These are phyloP conservation scores for Turritopsis rubra DNA, from an alignment of 30 jellyfish, hydroid and myxozoan species.

Conservation along the genomic window DNA sequence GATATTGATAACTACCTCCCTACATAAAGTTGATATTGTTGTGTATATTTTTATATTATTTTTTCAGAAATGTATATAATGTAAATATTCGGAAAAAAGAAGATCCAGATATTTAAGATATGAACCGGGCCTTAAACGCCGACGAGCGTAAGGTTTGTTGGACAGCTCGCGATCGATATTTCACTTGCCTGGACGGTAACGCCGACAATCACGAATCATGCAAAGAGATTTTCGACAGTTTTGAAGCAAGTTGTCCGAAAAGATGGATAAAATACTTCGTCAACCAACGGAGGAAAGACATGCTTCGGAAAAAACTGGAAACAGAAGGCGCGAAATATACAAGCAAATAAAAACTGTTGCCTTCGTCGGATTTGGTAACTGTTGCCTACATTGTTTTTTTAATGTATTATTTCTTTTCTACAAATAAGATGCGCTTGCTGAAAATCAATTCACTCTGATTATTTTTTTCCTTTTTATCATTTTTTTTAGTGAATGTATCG, in stretches of 20 bases:
- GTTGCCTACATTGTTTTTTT: not conserved
- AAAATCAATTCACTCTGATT: not conserved
- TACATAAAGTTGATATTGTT: not conserved
- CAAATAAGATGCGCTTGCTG: not conserved
- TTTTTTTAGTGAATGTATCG: too few relatives aligned
- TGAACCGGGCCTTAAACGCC: conserved; percentile 56
- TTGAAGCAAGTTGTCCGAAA: conserved; percentile 68
- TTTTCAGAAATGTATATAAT: not conserved
- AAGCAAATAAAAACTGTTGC: conserved; percentile 1
- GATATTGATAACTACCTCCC: not conserved
- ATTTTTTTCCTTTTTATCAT: too few relatives aligned
- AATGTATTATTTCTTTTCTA: not conserved
- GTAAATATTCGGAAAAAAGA: not conserved
- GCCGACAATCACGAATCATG: conserved; percentile 36
- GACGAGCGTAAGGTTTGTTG: conserved; percentile 53
- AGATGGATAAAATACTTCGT: conserved; percentile 81
- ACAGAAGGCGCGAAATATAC: conserved; percentile 53
- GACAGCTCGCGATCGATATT: conserved; percentile 64
- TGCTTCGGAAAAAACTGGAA: conserved; percentile 34
- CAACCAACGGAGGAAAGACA: conserved; percentile 43
- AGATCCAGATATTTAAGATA: not conserved
- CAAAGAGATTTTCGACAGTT: conserved; percentile 28
- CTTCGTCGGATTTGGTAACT: not conserved
- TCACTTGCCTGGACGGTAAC: conserved; percentile 48
- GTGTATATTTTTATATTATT: not conserved